Evolutionary conservation across 2,113 vertebrate genomes (phyloP).

Genomic region (Bujurquina vittata): DNA sequence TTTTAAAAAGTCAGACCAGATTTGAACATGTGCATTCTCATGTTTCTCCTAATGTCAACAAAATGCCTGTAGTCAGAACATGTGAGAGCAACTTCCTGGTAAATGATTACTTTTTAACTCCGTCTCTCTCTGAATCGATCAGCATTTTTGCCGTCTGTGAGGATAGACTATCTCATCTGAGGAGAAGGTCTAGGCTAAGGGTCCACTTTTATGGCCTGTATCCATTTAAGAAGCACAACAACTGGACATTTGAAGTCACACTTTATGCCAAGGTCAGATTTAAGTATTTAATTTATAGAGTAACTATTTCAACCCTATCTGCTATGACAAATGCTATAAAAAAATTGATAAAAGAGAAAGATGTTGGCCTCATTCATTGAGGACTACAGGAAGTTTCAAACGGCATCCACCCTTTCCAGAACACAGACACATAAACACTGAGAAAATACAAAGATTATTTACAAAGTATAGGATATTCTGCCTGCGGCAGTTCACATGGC

Average conservation of each 20-base stretch:
- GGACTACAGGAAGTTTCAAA: slow-evolving; percentile 1
- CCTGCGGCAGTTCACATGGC: slow-evolving; percentile 6
- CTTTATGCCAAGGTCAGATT: background rate
- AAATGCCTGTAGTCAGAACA: background rate
- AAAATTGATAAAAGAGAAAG: background rate
- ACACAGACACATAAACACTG: slow-evolving; percentile 1
- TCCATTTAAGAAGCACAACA: background rate
- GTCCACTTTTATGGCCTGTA: too few species aligned
- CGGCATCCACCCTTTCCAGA: background rate
- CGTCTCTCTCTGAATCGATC: background rate
- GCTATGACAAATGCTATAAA: background rate
- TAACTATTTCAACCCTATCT: background rate
- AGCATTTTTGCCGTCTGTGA: background rate
- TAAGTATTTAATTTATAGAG: background rate
- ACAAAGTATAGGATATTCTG: background rate
- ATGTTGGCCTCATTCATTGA: background rate
- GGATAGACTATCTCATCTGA: background rate
- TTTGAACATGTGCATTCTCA: background rate
- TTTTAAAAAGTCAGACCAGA: background rate
- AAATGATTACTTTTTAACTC: background rate
- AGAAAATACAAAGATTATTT: background rate
- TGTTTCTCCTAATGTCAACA: background rate
- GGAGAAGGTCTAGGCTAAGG: background rate
- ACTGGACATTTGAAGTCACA: background rate
- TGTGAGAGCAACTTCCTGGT: background rate